Conservation (phyloP, 2,888 invertebrate species). For the Cephus pulcher region DNA sequence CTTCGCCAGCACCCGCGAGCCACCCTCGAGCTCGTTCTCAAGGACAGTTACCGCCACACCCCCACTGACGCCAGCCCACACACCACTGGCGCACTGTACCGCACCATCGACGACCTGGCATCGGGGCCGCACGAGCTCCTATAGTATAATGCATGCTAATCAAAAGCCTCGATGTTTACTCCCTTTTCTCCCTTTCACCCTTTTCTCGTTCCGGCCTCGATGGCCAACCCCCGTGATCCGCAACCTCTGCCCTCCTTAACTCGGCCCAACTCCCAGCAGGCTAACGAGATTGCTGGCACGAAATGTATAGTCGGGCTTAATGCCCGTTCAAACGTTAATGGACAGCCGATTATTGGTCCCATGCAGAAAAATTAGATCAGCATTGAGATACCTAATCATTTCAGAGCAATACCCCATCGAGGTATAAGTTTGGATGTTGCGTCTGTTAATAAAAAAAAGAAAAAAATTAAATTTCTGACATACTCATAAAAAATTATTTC, state of each 20-base stretch:
- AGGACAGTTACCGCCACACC: conserved; percentile 12
- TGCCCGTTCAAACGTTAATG: neutral
- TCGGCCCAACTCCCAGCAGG: neutral
- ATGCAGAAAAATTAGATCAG: too few species aligned
- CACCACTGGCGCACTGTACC: too few species aligned
- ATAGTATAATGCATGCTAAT: conserved; percentile 37
- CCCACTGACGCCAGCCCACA: neutral
- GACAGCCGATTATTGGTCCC: neutral
- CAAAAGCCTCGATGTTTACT: conserved; percentile 14
- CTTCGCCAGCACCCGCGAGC: too few species aligned
- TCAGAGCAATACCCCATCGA: too few species aligned
- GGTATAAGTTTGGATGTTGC: too few species aligned
- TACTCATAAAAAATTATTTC: too few species aligned
- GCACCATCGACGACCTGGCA: conserved; percentile 16
- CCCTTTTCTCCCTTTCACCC: conserved; percentile 1
- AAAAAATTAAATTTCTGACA: too few species aligned
- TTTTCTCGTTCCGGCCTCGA: neutral
- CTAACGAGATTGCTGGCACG: conserved; percentile 2
- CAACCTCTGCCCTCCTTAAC: neutral
- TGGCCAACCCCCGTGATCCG: neutral
- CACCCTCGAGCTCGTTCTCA: conserved; percentile 9
- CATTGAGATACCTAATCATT: too few species aligned
- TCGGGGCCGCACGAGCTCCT: conserved; percentile 13
- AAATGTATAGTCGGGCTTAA: neutral
- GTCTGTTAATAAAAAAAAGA: too few species aligned